Base-by-base conservation (phyloP, 2,113 vertebrate species). In the Corythaixoides concolor region DNA sequence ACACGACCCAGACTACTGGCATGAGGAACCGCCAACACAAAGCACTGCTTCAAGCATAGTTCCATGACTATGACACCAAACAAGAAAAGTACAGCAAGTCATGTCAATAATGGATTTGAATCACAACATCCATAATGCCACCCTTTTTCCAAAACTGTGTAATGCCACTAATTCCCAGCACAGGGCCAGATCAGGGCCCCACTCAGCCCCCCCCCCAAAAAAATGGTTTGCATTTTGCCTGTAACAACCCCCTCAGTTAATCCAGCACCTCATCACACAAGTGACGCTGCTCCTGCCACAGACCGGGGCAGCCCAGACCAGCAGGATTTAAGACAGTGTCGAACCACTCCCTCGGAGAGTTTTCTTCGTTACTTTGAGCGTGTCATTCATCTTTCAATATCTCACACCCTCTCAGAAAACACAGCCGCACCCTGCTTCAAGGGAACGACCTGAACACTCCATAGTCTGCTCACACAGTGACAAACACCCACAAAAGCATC, bases 11-110 rank as follows among this genome's bases (percentile, higher is more conserved):
- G 19, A 47, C 20, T 0, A 13, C 35, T 1, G 12, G 21, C 11
- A 10, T 2, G 5, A 76, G 68, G 45, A 19, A 9, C 22, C 55
- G 16, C n/a, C 30, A 41, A 4, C 0, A 26, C 28, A 37, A 67
- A 35, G 30, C 47, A 20, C 15, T 1, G 0, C 62, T 56, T 26
- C 2, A 1, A 37, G 50, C 70, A 5, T 1, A 39, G 21, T 2
- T 76, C 37, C 8, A 8, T 0, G 11, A 41, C 45, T 24, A 37
- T 0, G 6, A 92, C 8, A 27, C 13, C 47, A 55, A 82, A 50
- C 26, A 60, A 47, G 12, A 4, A 2, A 85, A 59, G 30, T 2
- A 33, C 0, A 3, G 39, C 11, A 39, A 30, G 14, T 4, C 1
- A 0, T 1, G 6, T 15, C 60, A 11, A 3, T 3, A 2, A 7